Evolutionary conservation across 2,113 vertebrate species (phyloP).

Genomic region (Alethe diademata): DNA sequence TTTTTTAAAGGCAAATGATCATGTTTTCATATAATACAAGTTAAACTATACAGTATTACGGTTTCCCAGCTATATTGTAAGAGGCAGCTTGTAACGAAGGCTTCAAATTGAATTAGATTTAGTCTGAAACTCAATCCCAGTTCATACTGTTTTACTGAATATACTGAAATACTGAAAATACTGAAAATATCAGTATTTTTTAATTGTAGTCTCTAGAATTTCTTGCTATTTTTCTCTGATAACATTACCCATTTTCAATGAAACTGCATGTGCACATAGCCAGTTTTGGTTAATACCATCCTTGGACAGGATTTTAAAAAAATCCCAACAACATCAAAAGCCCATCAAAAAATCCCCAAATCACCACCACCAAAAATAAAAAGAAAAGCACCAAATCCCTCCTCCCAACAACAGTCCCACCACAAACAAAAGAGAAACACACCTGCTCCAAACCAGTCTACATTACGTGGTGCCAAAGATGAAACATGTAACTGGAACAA

Average conservation of each 20-base stretch:
- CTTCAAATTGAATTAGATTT: not conserved
- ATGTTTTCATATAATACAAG: not conserved
- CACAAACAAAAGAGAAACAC: not conserved
- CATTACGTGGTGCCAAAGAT: not conserved
- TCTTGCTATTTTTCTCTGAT: not conserved
- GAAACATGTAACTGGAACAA: not conserved
- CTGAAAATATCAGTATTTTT: not conserved
- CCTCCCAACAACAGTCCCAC: fast-evolving
- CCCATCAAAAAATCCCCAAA: fast-evolving
- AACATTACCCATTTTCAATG: not conserved
- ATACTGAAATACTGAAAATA: too few relatives aligned
- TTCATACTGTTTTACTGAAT: not conserved
- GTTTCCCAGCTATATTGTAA: not conserved
- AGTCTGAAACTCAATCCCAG: not conserved
- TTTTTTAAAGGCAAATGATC: constrained; percentile 12
- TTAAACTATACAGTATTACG: not conserved
- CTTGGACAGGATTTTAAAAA: not conserved
- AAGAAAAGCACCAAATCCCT: not conserved
- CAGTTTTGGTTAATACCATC: not conserved
- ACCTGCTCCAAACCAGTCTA: not conserved
- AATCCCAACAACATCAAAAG: not conserved
- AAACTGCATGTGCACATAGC: not conserved
- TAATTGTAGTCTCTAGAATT: not conserved
- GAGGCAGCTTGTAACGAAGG: not conserved
- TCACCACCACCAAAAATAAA: not conserved